phyloP scores from a whole-genome alignment of 1,140 invertebrate species.

The Megalopta genalis region DNA sequence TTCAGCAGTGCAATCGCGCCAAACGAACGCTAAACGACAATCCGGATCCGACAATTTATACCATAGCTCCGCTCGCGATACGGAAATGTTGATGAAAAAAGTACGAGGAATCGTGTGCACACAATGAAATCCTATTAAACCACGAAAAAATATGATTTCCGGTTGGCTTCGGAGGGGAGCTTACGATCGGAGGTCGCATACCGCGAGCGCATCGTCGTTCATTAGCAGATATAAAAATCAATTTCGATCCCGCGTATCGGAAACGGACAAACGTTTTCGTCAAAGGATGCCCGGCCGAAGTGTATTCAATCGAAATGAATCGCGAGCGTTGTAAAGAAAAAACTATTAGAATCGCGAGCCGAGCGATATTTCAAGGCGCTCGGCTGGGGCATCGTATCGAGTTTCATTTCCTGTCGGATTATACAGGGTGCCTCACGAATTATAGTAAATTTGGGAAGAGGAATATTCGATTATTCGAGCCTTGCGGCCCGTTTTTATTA shows the following conservation, averaged over 20 bases:
- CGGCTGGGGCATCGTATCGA: not conserved
- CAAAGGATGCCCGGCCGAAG: not conserved
- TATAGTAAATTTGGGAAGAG: too few relatives aligned
- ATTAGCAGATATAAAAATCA: not conserved
- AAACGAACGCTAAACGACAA: not conserved
- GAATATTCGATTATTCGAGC: too few relatives aligned
- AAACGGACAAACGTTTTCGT: not conserved
- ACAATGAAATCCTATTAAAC: not conserved
- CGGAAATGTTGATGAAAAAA: not conserved
- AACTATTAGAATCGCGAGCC: not conserved
- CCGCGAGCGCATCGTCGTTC: not conserved
- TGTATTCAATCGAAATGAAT: not conserved
- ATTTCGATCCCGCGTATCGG: not conserved
- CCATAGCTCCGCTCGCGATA: not conserved
- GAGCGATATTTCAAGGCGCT: not conserved
- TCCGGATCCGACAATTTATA: not conserved
- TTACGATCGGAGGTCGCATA: not conserved
- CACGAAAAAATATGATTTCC: not conserved
- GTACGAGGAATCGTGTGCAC: too few relatives aligned
- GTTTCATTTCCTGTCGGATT: not conserved
- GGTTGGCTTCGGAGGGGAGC: not conserved
- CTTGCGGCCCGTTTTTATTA: too few relatives aligned
- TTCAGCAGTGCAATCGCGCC: not conserved
- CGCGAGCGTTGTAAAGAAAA: not conserved
- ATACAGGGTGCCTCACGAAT: not conserved